Evolutionary conservation across 2,113 vertebrate species (phyloP), one percentile per base, ranked within the genome.

Genomic region (Paradoxurus hermaphroditus): DNA sequence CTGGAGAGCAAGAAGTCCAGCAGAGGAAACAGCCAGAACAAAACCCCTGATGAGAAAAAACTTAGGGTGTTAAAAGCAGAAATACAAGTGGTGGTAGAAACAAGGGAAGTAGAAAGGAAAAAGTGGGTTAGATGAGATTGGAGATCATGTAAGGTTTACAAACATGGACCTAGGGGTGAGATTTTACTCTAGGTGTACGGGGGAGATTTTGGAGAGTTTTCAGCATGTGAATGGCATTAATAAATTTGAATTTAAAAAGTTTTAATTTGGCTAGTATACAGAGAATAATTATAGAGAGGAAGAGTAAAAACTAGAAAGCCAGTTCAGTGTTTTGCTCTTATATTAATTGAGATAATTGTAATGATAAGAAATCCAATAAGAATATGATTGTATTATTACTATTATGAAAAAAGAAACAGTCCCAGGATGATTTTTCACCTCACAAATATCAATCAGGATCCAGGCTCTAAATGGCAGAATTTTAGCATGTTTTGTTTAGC

Each of bases 331-430:
- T 86, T 91, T 86, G 31, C 13, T 96, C 5, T 93, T 70, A 1
- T 86, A 77, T 91, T 96, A 85, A 75, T 86, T 87, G 86, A 18
- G n/a, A 82, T 89, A 36, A 82, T 77, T 93, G 4, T 59, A 87
- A 91, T 53, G 23, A 27, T 75, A 95, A 67, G 63, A 95, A 93
- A 92, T n/a, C 11, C 70, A 81, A 63, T 67, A 90, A 56, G 25
- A 89, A 93, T 91, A 70, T 75, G 18, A 84, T 53, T 86, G 46
- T 41, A 36, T 73, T 53, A 34, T 94, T 46, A 31, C 19, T 67
- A 82, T 75, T 94, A 82, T 94, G 49, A 75, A 53, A 44, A 83
- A 1, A 53, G 16, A 82, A 34, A 65, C 29, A 34, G 23, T 83
- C 86, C 16, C 13, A 27, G 67, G 78, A 25, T 62, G 46, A 75